phyloP scores from a whole-genome alignment of 2,797 vertebrate species.

The Pseudochirops corinnae region DNA sequence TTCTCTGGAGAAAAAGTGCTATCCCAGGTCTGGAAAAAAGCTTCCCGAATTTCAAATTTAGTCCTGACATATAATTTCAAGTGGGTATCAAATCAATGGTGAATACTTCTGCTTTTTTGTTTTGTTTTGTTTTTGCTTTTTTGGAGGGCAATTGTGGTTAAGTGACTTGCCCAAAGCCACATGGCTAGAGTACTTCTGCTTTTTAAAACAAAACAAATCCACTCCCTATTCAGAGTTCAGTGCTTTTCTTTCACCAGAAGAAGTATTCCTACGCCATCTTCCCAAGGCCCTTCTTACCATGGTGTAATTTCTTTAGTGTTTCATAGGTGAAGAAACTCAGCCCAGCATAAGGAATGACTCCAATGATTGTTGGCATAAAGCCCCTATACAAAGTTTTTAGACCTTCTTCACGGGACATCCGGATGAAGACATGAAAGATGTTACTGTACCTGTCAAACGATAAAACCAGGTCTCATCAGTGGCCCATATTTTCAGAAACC shows the following conservation, averaged over 20 bases:
- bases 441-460: conserved; percentile 93
- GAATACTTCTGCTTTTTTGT: neutral
- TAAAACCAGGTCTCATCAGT: neutral
- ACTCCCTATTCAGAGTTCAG: neutral
- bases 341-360: conserved; percentile 95
- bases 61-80: neutral
- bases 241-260: neutral
- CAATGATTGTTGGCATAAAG: conserved; percentile 95
- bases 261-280: neutral
- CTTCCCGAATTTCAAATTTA: neutral
- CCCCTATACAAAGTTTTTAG: conserved; percentile 94
- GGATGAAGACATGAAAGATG: conserved; percentile 95
- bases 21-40: neutral
- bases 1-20: neutral
- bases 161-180: no score
- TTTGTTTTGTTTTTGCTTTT: neutral
- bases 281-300: conserved; percentile 86
- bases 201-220: neutral
- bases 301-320: conserved; percentile 94
- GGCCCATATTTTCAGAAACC: neutral
- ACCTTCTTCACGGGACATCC: conserved; percentile 96
- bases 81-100: neutral
- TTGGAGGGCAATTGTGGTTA: no score
- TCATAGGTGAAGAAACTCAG: conserved; percentile 99
- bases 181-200: neutral